phyloP scores from a whole-genome alignment of 2,113 vertebrate species.

The Corynorhinus townsendii region DNA sequence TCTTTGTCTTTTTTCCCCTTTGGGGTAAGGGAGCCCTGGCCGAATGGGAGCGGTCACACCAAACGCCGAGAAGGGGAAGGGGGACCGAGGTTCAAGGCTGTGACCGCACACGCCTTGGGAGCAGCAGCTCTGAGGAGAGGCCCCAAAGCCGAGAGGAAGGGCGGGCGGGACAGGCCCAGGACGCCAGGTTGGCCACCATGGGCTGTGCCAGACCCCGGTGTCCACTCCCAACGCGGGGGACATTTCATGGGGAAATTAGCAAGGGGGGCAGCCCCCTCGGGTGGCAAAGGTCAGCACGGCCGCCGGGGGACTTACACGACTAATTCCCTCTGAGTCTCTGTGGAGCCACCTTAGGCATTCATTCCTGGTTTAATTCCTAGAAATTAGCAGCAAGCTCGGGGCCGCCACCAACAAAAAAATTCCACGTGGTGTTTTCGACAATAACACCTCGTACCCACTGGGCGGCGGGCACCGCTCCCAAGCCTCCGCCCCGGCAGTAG shows the following conservation, averaged over 20 bases:
- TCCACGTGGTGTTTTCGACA: slow-evolving; percentile 53
- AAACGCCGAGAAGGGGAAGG: neutral
- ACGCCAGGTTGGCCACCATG: accelerated
- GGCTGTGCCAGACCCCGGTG: neutral
- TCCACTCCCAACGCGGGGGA: neutral
- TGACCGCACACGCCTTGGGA: accelerated
- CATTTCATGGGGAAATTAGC: neutral
- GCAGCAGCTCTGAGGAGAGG: neutral
- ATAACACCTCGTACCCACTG: neutral
- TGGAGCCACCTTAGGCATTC: slow-evolving; percentile 75
- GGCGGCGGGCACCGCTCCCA: slow-evolving; percentile 8
- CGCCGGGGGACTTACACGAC: slow-evolving; percentile 67
- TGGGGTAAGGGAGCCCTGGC: neutral
- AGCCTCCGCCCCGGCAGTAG: slow-evolving; percentile 38
- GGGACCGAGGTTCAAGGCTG: neutral
- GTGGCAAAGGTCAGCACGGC: slow-evolving; percentile 14
- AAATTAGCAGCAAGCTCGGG: slow-evolving; percentile 67
- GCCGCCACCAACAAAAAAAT: slow-evolving; percentile 63
- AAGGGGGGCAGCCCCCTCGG: neutral
- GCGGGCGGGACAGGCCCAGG: neutral
- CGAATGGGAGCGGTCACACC: neutral
- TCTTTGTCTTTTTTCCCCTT: neutral
- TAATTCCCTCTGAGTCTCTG: slow-evolving; percentile 75
- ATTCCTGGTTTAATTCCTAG: slow-evolving; percentile 74
- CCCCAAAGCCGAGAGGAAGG: neutral